Base-by-base conservation (phyloP, 2,797 vertebrate species). In the Myiotriccus ornatus region DNA sequence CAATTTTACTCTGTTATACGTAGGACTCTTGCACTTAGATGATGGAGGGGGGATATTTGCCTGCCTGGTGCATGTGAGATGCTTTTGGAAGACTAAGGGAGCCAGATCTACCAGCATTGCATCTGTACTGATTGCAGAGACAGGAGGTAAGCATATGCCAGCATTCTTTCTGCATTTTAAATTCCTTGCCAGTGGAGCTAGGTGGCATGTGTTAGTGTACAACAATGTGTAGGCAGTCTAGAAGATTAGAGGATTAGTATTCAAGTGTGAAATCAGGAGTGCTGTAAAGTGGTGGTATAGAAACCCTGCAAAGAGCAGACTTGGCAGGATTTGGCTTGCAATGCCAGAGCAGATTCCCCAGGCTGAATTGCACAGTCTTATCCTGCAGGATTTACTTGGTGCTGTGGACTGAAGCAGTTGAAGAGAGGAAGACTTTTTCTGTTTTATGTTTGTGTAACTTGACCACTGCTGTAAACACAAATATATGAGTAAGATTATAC, bases 231-330 rank as follows among this genome's bases (percentile, higher is more conserved):
- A 86, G 90, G 85, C 90, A 86, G 76, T 88, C 87, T 84, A 25
- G 73, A 94, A 94, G 91, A 86, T 95, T 65, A 81, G 88, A 78
- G 83, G 73, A 86, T 96, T 94, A 91, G 62, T 90, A 87, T 35
- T 96, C 55, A 73, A 87, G 83, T 90, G 83, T 91, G 91, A 92
- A 93, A 91, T 93, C 89, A 87, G 65, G 80, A 93, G 55, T 78
- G 46, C 87, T 84, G 30, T 63, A 56, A 93, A 78, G 73, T 37
- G 52, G 65, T 81, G 62, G 62, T 78, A 81, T 52, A 91, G 93
- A 90, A 94, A 59, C 50, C 23, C 50, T 88, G 83, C 83, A 82
- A 93, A 81, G 94, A 94, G 76, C 82, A 55, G 69, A 78, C 59
- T 86, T 85, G 76, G 76, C 84, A 90, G 89, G 59, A 60, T 89